Percentiles rank a stretch among this genome's conserved stretches.
Evolutionary conservation across 2,113 vertebrate genomes (phyloP).

Genomic region (Peucedramus taeniatus): DNA sequence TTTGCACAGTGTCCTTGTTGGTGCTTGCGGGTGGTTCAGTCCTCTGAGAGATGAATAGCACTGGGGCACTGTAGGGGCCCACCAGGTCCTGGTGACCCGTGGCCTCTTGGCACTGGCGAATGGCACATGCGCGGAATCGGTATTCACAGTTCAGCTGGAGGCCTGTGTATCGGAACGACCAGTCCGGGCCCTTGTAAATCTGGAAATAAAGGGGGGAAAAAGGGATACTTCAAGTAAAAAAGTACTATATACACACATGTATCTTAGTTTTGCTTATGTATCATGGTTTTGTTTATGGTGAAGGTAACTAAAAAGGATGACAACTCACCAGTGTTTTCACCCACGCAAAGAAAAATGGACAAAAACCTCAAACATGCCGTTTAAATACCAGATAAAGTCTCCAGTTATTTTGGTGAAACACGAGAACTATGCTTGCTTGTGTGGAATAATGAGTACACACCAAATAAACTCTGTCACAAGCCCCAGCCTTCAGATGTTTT

Average conservation of each 20-base stretch:
- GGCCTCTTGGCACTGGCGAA: constrained; percentile 90
- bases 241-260: accelerated
- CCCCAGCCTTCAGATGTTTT: background rate
- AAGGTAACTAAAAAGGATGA: background rate
- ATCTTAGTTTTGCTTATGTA: no score
- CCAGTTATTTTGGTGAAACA: background rate
- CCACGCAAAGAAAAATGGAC: background rate
- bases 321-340: background rate
- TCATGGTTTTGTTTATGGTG: background rate
- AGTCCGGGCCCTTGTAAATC: constrained; percentile 87
- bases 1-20: constrained; percentile 73
- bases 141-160: constrained; percentile 90
- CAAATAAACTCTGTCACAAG: background rate
- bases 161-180: constrained; percentile 82
- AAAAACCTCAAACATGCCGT: background rate
- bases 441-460: accelerated
- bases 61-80: constrained; percentile 89
- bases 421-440: background rate
- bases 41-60: constrained; percentile 85
- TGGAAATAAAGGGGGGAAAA: constrained; percentile 17
- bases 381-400: background rate
- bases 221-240: background rate
- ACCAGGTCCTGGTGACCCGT: constrained; percentile 80
- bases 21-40: constrained; percentile 69
- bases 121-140: constrained; percentile 89